A percentile compares a stretch with the other conserved stretches of the same genome.
These are phyloP conservation scores for Charanyca ferruginea DNA, from an alignment of 2,888 invertebrate species.

Conservation along the genomic window DNA sequence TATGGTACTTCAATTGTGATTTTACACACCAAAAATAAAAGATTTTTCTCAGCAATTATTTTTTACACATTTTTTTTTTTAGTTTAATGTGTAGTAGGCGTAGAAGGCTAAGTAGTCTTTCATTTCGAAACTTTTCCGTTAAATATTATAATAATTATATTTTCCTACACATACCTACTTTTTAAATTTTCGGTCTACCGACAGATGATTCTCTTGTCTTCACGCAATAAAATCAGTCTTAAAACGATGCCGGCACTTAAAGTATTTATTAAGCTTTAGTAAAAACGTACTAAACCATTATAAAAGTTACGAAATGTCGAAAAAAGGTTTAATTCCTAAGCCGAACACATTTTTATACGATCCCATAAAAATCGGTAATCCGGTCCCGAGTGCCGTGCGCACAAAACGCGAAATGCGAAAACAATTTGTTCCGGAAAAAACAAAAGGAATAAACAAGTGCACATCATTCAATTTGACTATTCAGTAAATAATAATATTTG, in stretches of 20 bases:
- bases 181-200: background rate
- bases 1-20: no score
- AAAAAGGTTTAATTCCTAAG: constrained; percentile 57
- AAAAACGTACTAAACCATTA: constrained; percentile 44
- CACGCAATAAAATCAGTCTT: constrained; percentile 13
- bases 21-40: no score
- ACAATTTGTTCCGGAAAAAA: constrained; percentile 54
- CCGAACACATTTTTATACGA: constrained; percentile 55
- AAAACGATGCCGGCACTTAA: background rate
- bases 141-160: no score
- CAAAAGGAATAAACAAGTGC: constrained; percentile 38
- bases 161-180: background rate
- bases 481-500: no score
- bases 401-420: constrained; percentile 53
- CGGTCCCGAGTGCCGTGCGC: constrained; percentile 23
- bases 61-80: no score
- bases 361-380: constrained; percentile 57
- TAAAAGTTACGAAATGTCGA: constrained; percentile 53
- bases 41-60: no score
- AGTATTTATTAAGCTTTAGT: constrained; percentile 33
- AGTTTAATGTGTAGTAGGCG: no score
- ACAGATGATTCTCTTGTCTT: background rate
- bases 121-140: no score
- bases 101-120: no score
- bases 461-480: no score